Evolutionary conservation across 2,888 invertebrate species (phyloP), one percentile per base, ranked within the genome.

Genomic region (Timandra comae): DNA sequence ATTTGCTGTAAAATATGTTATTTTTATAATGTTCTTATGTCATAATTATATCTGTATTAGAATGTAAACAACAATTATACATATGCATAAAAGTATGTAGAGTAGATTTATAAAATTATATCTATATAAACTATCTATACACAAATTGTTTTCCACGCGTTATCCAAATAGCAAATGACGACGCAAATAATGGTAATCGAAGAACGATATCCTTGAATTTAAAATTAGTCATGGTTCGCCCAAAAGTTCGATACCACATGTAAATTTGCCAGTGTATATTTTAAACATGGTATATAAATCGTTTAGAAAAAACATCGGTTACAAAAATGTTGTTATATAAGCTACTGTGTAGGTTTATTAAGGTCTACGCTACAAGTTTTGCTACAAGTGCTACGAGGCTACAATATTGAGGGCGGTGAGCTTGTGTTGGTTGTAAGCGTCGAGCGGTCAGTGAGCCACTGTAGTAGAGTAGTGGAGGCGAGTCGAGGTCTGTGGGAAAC

Each of bases 401-500:
- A 46, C 41, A 36, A 29, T 42, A 46, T 40, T 41, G 43, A 43
- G 50, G 42, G 43, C 40, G 51, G 49, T 35, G 39, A 29, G 8
- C 20, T 27, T 29, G 20, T 33, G 45, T 33, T n/a, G 23, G 27
- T 27, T 16, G 4, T 9, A 11, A 9, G 13, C 12, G 24, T 34
- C 23, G 29, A 30, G 51, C 56, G 63, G 63, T 63, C 65, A 64
- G 54, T 67, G 58, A 62, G 65, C 59, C 61, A 71, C 64, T 67
- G 47, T 58, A 65, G 59, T 62, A 56, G 59, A 52, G 45, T 52
- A 50, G 37, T n/a, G n/a, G n/a, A n/a, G 47, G 43, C 46, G 41
- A 55, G 52, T 56, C 56, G 64, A 64, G 70, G 72, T 74, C 59
- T 74, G 60, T 75, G 56, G 72, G 66, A 66, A 69, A 69, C 47